phyloP scores from a whole-genome alignment of 2,797 vertebrate species.

The Hippocampus kuda region DNA sequence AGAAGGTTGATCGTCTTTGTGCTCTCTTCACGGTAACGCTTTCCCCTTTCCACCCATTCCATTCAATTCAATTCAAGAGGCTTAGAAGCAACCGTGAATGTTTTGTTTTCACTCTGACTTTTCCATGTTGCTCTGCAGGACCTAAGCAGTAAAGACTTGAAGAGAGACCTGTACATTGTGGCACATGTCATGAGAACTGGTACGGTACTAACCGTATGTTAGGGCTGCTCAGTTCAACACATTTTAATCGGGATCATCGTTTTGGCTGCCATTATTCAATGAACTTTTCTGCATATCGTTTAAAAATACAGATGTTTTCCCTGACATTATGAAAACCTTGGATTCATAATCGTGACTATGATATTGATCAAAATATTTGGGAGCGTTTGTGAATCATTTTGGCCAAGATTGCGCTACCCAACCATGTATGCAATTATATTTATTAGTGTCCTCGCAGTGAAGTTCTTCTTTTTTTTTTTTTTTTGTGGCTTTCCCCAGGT shows the following conservation, averaged over 20 bases:
- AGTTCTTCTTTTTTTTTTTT: not conserved
- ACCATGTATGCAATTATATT: no score
- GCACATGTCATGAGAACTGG: constrained; percentile 95
- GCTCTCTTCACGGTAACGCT: constrained; percentile 88
- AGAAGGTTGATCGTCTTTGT: constrained; percentile 93
- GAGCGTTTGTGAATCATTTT: no score
- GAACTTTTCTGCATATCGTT: no score
- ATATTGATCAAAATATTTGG: no score
- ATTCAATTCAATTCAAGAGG: not conserved
- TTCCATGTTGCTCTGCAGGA: constrained; percentile 69
- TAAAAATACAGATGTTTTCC: no score
- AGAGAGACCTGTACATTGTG: constrained; percentile 96
- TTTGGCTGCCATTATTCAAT: no score
- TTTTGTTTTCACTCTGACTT: not conserved
- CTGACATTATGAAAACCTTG: no score
- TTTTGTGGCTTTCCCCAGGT: constrained; percentile 56
- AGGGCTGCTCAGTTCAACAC: no score
- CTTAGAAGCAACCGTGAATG: not conserved
- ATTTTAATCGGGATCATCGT: no score
- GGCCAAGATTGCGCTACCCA: no score
- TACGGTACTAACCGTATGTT: constrained; percentile 32
- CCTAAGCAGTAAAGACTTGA: constrained; percentile 98
- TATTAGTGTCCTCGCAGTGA: constrained; percentile 28
- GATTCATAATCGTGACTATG: no score
- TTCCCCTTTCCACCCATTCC: not conserved